These are phyloP conservation scores for Oscheius onirici DNA, from an alignment of 2,888 invertebrate species.

Conservation along the genomic window DNA sequence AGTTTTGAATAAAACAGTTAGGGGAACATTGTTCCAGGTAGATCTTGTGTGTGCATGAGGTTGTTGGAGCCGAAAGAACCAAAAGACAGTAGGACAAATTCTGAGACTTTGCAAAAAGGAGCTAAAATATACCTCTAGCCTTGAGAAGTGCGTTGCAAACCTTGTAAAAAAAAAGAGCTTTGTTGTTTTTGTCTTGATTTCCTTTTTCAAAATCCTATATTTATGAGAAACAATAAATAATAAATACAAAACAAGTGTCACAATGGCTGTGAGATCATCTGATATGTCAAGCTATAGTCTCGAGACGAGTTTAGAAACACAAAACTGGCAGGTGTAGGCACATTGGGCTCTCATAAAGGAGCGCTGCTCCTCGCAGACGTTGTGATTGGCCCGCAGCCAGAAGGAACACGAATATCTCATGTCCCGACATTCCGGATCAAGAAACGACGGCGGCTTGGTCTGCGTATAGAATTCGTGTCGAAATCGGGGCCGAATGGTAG, in stretches of 20 bases:
- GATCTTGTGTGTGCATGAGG: too few species aligned
- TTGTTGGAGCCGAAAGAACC: too few species aligned
- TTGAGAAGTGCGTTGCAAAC: too few species aligned
- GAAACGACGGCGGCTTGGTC: constrained; percentile 50
- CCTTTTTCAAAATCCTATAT: too few species aligned
- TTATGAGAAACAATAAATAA: constrained; percentile 8
- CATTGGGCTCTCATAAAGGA: constrained; percentile 67
- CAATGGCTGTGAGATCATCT: constrained; percentile 4
- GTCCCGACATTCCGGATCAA: constrained; percentile 53
- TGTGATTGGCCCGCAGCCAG: constrained; percentile 62
- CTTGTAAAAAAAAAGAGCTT: too few species aligned
- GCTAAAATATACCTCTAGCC: too few species aligned
- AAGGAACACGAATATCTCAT: constrained; percentile 66
- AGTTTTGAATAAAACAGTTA: too few species aligned
- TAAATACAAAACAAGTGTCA: not conserved
- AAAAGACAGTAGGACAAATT: too few species aligned
- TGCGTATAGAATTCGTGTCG: constrained; percentile 44
- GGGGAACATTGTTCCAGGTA: too few species aligned
- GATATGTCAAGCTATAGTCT: constrained; percentile 17
- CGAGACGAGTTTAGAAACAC: constrained; percentile 33
- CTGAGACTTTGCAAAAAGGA: too few species aligned
- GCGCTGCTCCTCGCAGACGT: constrained; percentile 62
- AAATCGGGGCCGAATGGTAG: constrained; percentile 15
- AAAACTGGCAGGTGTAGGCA: constrained; percentile 63
- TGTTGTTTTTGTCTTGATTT: too few species aligned